phyloP scores from a whole-genome alignment of 2,797 vertebrate genomes.

The Chlorospingus semifuscus region DNA sequence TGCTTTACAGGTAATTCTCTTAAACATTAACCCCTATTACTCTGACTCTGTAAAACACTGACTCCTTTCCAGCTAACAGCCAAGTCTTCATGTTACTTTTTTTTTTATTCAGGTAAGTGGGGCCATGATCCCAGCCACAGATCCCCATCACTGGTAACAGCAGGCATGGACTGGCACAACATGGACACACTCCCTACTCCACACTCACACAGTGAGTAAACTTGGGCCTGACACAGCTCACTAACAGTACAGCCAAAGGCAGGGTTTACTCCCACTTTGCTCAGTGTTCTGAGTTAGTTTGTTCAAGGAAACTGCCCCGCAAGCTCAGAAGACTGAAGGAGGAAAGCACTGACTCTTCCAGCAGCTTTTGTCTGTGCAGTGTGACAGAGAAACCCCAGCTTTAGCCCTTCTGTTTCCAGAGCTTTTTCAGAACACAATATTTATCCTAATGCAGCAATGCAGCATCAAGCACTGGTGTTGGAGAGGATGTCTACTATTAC shows the following conservation, averaged over 20 bases:
- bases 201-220: neutral
- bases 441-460: neutral
- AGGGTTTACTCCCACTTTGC: neutral
- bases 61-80: neutral
- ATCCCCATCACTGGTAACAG: neutral
- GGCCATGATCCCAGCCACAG: neutral
- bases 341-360: neutral
- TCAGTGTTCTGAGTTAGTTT: neutral
- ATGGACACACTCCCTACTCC: neutral
- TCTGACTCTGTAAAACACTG: neutral
- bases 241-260: neutral
- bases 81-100: neutral
- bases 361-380: neutral
- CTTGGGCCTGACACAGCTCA: rapidly evolving
- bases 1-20: neutral
- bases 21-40: constrained; percentile 39
- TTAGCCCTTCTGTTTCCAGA: neutral
- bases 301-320: neutral
- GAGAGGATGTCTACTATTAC: neutral
- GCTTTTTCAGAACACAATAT: neutral
- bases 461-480: neutral
- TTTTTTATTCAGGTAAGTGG: neutral
- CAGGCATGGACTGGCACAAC: neutral
- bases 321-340: neutral
- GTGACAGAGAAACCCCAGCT: neutral